Base-by-base conservation (phyloP, 2,797 vertebrate species). In the Gallinago stenura region DNA sequence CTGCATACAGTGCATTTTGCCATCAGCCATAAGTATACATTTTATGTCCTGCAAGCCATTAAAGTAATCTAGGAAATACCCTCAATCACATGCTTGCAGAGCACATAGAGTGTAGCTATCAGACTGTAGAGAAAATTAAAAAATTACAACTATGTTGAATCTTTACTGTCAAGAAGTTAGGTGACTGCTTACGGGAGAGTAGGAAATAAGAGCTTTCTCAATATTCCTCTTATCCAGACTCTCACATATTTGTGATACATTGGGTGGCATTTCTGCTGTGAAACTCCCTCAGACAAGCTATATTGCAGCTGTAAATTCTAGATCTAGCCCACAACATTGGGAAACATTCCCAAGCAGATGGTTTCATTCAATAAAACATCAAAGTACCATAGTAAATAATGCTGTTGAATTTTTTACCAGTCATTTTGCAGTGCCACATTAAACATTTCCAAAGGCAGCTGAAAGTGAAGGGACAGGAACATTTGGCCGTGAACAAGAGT, bases 341-440 rank as follows among this genome's bases (percentile, higher is more conserved):
- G 87, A 95, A 94, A 92, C 57, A 54, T 91, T 97, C 72, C 79
- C 1, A 5, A 95, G 65, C 92, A 95, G 83, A 95, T 93, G 87
- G 90, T 95, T 97, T 82, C 48, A 58, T 96, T 96, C 93, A 96
- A 91, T 96, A 92, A 96, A 97, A 93, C 81, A 92, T 92, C 81
- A 71, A 94, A 95, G 89, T 80, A 87, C 81, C 53, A 12, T 62
- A 92, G 90, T 94, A 97, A 96, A 97, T 96, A 94, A 93, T 80
- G 65, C 69, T 72, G 78, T 51, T 82, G 84, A 80, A 70, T 90
- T 84, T 94, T 97, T 93, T 90, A 88, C 71, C 79, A 93, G 89
- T 89, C 84, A 93, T 93, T 87, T 93, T 80, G 79, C 37, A 30
- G 71, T 75, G 71, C 41, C 60, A 68, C 65, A 75, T 83, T 89